Evolutionary conservation across 1,140 invertebrate species (phyloP).

Genomic region (Cydia strobilella): DNA sequence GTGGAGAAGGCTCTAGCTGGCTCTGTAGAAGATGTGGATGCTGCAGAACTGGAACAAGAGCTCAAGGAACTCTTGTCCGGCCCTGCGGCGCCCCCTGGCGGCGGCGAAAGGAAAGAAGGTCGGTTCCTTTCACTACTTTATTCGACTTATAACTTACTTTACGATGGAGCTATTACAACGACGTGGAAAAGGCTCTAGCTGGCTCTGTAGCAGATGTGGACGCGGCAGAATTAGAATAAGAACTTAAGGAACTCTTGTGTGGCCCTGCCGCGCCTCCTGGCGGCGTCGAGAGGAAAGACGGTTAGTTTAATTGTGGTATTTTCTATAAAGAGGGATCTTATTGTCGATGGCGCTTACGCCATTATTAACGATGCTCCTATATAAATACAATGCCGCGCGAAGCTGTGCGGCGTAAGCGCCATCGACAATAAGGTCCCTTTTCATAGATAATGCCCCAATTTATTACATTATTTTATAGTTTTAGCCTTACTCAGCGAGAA

Average conservation of each 20-base stretch:
- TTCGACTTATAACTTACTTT: too few species aligned
- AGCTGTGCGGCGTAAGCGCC: too few species aligned
- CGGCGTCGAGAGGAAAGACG: conserved; percentile 32
- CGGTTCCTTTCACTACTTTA: not conserved
- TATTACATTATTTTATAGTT: too few species aligned
- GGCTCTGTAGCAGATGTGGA: conserved; percentile 56
- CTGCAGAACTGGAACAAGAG: conserved; percentile 60
- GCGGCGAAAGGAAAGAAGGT: conserved; percentile 30
- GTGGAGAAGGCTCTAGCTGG: conserved; percentile 58
- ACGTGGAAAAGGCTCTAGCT: conserved; percentile 59
- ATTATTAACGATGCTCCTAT: too few species aligned
- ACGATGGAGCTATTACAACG: conserved; percentile 59
- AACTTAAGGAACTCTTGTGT: conserved; percentile 57
- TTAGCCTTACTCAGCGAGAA: too few species aligned
- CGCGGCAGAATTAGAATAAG: conserved; percentile 57
- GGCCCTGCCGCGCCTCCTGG: conserved; percentile 40
- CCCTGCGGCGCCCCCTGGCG: conserved; percentile 42
- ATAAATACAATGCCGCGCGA: too few species aligned
- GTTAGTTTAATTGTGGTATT: too few species aligned
- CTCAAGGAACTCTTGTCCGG: conserved; percentile 55
- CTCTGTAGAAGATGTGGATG: conserved; percentile 55
- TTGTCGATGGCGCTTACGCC: too few species aligned
- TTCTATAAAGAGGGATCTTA: too few species aligned
- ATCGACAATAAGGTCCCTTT: too few species aligned
- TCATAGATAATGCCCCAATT: too few species aligned